Evolutionary conservation across 30 jellyfish, hydroid and myxozoan genomes (phyloP).

Genomic region (Chrysaora quinquecirrha): DNA sequence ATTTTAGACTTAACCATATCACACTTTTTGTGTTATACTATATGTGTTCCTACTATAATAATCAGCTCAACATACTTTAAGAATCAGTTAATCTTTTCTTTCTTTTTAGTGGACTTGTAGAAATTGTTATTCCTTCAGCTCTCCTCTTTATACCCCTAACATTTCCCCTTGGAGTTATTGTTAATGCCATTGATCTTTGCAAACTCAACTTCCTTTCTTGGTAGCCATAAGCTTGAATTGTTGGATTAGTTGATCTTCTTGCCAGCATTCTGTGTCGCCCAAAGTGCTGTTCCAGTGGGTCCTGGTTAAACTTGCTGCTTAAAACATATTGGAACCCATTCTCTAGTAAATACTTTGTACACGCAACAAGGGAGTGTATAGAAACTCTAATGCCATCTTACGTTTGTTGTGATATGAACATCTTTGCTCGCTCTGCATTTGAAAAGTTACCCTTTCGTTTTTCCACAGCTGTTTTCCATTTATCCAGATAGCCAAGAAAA

Average conservation of each 20-base stretch:
- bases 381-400: not conserved
- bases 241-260: constrained; percentile 22
- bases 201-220: constrained; percentile 29
- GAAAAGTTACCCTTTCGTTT: constrained; percentile 1
- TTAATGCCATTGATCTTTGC: constrained; percentile 20
- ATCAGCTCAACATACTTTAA: too few species aligned
- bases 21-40: too few species aligned
- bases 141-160: constrained; percentile 26
- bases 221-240: constrained; percentile 24
- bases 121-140: constrained; percentile 38
- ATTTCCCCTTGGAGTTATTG: constrained; percentile 17
- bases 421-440: constrained; percentile 6
- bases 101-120: constrained; percentile 39
- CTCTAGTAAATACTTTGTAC: constrained; percentile 12
- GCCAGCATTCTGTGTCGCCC: constrained; percentile 25
- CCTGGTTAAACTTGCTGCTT: constrained; percentile 24
- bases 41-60: too few species aligned
- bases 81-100: too few species aligned
- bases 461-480: constrained; percentile 11
- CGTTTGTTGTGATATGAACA: constrained; percentile 15
- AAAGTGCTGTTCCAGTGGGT: constrained; percentile 22
- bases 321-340: constrained; percentile 1
- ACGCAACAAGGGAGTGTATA: not conserved
- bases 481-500: not conserved
- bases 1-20: not conserved